Conservation (phyloP, 2,888 invertebrate genomes). For the Latheticus oryzae region DNA sequence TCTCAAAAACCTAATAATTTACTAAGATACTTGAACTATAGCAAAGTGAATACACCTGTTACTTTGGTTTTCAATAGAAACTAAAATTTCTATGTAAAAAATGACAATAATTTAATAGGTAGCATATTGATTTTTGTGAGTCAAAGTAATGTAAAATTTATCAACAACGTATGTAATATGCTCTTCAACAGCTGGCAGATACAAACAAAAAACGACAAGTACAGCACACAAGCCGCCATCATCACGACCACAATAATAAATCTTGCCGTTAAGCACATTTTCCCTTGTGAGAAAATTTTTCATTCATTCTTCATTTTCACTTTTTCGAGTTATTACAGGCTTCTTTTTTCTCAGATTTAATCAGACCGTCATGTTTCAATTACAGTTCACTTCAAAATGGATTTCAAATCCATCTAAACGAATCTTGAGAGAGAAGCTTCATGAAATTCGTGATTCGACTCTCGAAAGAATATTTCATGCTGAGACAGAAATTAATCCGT, state of each 20-base stretch:
- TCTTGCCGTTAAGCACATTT: slow-evolving; percentile 2
- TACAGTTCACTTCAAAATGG: slow-evolving; percentile 3
- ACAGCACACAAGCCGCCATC: slow-evolving; percentile 2
- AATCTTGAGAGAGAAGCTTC: slow-evolving; percentile 5
- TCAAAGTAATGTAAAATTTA: slow-evolving; percentile 3
- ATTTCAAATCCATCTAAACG: background rate
- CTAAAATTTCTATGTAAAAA: too few species aligned
- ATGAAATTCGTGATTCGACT: slow-evolving; percentile 2
- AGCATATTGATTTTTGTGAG: too few species aligned
- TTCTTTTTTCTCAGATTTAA: slow-evolving; percentile 1
- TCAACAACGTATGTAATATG: slow-evolving; percentile 8
- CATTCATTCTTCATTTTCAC: slow-evolving; percentile 15
- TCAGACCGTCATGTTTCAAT: slow-evolving; percentile 8
- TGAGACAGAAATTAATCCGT: slow-evolving; percentile 5
- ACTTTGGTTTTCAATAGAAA: too few species aligned
- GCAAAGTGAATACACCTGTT: too few species aligned
- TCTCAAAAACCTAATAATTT: too few species aligned
- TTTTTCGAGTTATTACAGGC: slow-evolving; percentile 3
- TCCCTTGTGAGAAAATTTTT: slow-evolving; percentile 1
- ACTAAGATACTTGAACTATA: too few species aligned
- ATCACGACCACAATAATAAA: slow-evolving; percentile 8
- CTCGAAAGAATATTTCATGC: background rate
- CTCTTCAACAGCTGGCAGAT: slow-evolving; percentile 1
- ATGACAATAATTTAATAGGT: too few species aligned
- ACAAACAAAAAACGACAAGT: background rate